Evolutionary conservation across 2,888 invertebrate species (phyloP), one percentile per base, ranked within the genome.

Genomic region (Dugesia japonica): DNA sequence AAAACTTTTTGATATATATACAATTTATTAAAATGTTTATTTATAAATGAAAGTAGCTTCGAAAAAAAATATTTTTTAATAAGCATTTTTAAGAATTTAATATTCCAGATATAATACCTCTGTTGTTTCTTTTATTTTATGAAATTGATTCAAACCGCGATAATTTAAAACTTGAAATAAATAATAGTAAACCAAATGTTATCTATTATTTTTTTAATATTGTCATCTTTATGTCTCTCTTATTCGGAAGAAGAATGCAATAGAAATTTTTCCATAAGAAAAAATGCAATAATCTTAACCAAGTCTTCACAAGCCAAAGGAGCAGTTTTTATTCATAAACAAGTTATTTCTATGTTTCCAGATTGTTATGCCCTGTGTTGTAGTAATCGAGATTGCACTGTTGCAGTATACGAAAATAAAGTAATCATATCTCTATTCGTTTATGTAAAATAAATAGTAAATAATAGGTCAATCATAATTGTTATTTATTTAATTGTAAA

Each of bases 391-490:
- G 38, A 38, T 31, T 74, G 74, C 38, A 74, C 74, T 38, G 74
- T 74, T 31, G 28, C 74, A 33, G 74, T 74, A 71, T 74, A 74
- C 38, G 74, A 74, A 74, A 74, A 74, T 31, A 74, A 74, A 38
- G 74, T 74, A 38, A 31, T 38, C 4, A 56, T 56, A 20, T 38
- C 17, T 17, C 13, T 38, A 38, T 13, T 38, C 13, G 38, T 38
- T 38, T 38, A 13, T 38, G 9, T 38, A 9, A 13, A 9, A 38
- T 38, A 13, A 9, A 38, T 38, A 13, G 38, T 38, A 17, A 13
- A 13, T 38, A 38, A 9, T 23, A 56, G 56, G 56, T 56, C 20
- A 75, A 75, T 15, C 75, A 71, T 56, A 42, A 27, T 17, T 75
- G 75, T 56, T 75, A 56, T 28, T 42, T 75, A 28, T 75, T 75